Conservation (phyloP, 2,888 invertebrate genomes). For the Hyposoter didymator region DNA sequence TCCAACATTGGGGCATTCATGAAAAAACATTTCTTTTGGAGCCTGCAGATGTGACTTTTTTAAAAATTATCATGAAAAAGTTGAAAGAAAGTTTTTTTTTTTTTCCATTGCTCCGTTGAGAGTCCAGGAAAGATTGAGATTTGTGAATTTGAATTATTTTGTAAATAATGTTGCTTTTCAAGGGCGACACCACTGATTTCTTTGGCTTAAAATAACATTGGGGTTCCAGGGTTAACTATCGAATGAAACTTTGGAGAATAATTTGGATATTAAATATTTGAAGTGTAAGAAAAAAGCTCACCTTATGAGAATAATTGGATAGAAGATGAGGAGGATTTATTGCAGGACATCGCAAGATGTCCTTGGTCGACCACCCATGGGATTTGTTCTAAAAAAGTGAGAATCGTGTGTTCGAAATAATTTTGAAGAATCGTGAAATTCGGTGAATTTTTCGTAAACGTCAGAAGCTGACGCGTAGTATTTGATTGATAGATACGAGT, state of each 20-base stretch:
- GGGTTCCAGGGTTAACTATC: background rate
- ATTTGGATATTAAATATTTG: background rate
- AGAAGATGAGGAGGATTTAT: slow-evolving; percentile 32
- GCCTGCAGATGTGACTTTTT: too few relatives aligned
- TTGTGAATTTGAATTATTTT: too few relatives aligned
- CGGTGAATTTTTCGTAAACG: background rate
- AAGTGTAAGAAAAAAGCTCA: background rate
- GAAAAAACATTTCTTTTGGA: too few relatives aligned
- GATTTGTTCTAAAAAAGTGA: slow-evolving; percentile 39
- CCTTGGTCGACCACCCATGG: slow-evolving; percentile 42
- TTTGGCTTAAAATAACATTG: too few relatives aligned
- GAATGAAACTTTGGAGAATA: background rate
- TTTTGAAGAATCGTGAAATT: background rate
- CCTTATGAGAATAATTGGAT: slow-evolving; percentile 38
- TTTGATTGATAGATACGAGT: slow-evolving; percentile 2
- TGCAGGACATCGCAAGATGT: slow-evolving; percentile 52
- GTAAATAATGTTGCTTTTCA: too few relatives aligned
- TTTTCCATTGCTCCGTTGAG: too few relatives aligned
- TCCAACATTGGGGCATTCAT: background rate
- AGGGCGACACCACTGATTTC: too few relatives aligned
- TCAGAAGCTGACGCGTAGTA: background rate
- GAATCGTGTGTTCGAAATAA: slow-evolving; percentile 10
- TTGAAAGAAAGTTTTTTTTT: too few relatives aligned
- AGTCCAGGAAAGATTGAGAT: too few relatives aligned
- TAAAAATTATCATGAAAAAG: too few relatives aligned